Conservation (phyloP, 2,797 vertebrate genomes). For the Neosalanx taihuensis region DNA sequence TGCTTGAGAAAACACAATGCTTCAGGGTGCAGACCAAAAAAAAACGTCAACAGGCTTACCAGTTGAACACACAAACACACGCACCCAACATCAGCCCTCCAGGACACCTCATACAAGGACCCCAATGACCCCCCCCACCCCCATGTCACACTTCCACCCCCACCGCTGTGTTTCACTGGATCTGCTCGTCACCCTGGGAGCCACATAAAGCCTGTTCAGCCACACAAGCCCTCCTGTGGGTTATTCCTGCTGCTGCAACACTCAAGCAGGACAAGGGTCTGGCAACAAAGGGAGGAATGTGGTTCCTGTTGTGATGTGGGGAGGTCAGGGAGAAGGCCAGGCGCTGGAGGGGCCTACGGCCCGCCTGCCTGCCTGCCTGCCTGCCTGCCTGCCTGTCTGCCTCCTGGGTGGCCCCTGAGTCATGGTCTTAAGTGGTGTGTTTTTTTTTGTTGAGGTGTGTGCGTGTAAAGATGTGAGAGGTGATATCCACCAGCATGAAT, state of each 20-base stretch:
- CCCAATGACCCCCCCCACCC: background rate
- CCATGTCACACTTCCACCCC: constrained; percentile 18
- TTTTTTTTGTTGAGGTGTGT: too few species aligned
- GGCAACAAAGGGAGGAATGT: constrained; percentile 71
- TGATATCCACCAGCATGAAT: background rate
- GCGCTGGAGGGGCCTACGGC: background rate
- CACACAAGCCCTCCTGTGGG: constrained; percentile 55
- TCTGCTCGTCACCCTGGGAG: constrained; percentile 15
- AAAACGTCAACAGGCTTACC: too few species aligned
- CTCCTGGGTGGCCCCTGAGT: too few species aligned
- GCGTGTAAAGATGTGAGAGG: background rate
- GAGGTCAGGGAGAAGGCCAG: constrained; percentile 51
- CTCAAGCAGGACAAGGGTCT: constrained; percentile 62
- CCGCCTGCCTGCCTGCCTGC: too few species aligned
- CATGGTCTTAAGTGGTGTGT: too few species aligned
- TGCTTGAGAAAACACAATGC: too few species aligned
- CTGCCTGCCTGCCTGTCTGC: too few species aligned
- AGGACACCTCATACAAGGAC: too few species aligned
- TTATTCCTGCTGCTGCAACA: constrained; percentile 59
- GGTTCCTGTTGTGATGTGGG: constrained; percentile 70
- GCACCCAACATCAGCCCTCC: too few species aligned
- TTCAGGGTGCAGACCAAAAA: too few species aligned
- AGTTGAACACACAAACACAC: too few species aligned
- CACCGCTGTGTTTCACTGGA: constrained; percentile 42
- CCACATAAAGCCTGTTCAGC: constrained; percentile 3